phyloP scores from a whole-genome alignment of 1,140 invertebrate species.

The Formica exsecta region DNA sequence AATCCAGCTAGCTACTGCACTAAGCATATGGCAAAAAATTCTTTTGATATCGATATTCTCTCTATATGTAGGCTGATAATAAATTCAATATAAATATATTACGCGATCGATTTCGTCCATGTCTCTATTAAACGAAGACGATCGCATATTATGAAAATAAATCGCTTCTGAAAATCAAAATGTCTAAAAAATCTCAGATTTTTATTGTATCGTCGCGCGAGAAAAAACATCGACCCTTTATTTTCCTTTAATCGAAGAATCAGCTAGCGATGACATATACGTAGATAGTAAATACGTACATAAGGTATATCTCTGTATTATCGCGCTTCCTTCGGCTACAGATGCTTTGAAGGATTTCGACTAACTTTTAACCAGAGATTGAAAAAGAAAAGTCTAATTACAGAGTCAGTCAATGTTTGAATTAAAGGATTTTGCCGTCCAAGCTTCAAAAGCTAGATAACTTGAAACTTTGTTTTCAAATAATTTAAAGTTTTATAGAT shows the following conservation, averaged over 20 bases:
- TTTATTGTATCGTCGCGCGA: not conserved
- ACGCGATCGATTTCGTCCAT: constrained; percentile 6
- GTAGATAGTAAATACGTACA: constrained; percentile 41
- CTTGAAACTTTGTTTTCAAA: constrained; percentile 36
- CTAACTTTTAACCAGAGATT: constrained; percentile 34
- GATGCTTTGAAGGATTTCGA: constrained; percentile 54
- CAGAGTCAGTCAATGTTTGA: constrained; percentile 49
- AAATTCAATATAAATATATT: constrained; percentile 49
- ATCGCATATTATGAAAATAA: not conserved
- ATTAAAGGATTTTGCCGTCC: constrained; percentile 53
- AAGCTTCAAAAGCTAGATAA: not conserved
- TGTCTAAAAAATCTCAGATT: constrained; percentile 1
- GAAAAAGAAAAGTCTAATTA: constrained; percentile 50
- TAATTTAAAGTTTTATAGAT: constrained; percentile 4
- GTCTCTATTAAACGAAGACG: constrained; percentile 44
- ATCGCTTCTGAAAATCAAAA: constrained; percentile 46
- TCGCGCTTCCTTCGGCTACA: constrained; percentile 47
- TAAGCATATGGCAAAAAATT: constrained; percentile 36
- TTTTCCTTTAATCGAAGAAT: constrained; percentile 47
- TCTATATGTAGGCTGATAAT: constrained; percentile 44
- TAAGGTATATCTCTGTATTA: constrained; percentile 13
- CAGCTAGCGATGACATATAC: constrained; percentile 15
- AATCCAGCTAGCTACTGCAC: constrained; percentile 33
- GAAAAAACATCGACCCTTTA: not conserved
- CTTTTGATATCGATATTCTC: constrained; percentile 60